Evolutionary conservation across 2,888 invertebrate genomes (phyloP).

Genomic region (Netelia fuscicornis): DNA sequence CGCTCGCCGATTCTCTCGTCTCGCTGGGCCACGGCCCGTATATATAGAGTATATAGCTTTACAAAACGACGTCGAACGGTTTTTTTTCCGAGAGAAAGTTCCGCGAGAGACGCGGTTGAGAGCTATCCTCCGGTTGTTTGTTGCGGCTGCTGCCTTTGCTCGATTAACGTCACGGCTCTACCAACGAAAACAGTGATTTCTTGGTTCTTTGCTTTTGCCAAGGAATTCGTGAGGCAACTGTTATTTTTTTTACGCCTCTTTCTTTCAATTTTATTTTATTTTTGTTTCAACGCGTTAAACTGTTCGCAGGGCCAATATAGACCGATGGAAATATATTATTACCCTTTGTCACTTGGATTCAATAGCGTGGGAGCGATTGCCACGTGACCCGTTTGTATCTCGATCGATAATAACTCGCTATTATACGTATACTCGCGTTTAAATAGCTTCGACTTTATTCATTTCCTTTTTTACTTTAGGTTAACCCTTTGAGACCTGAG

Average conservation of each 20-base stretch:
- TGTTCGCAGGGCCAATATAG: neutral
- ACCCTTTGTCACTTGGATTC: constrained; percentile 9
- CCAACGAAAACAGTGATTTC: constrained; percentile 35
- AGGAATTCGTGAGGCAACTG: constrained; percentile 1
- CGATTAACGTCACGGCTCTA: constrained; percentile 42
- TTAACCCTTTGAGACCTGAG: no score
- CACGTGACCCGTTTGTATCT: neutral
- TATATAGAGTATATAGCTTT: constrained; percentile 4
- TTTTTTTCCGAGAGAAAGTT: constrained; percentile 68
- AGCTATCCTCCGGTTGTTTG: constrained; percentile 31
- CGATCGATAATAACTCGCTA: neutral
- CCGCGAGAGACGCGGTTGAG: constrained; percentile 44
- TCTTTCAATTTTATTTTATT: neutral
- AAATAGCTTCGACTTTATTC: no score
- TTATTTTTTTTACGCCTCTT: constrained; percentile 10
- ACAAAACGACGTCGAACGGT: constrained; percentile 44
- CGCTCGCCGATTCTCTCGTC: constrained; percentile 19
- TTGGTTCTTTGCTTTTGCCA: constrained; percentile 22
- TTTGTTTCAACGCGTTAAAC: neutral
- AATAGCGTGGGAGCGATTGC: neutral
- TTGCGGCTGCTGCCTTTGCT: neutral
- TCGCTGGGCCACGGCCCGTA: neutral
- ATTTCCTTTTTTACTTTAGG: no score
- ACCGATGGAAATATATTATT: neutral
- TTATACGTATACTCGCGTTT: neutral